Conservation (phyloP, 2,797 vertebrate species). For the Bradypodion pumilum region DNA sequence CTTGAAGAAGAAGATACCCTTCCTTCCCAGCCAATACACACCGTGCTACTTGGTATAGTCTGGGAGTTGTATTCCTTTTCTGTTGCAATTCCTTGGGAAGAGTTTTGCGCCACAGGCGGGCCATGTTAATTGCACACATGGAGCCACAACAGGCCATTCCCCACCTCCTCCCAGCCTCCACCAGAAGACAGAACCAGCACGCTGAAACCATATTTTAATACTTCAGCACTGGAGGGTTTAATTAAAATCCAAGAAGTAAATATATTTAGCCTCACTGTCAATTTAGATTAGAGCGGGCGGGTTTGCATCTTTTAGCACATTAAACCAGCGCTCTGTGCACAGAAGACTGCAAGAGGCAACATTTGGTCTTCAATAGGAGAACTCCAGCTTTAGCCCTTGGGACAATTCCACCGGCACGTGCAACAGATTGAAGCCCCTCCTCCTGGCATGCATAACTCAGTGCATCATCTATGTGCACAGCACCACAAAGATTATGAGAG, state of each 20-base stretch:
- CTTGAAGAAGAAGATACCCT: too few species aligned
- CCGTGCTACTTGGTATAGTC: too few species aligned
- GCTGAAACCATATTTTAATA: conserved; percentile 1
- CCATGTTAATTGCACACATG: not conserved
- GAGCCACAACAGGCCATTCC: not conserved
- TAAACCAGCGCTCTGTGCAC: conserved; percentile 44
- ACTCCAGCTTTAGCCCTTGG: too few species aligned
- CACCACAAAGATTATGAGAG: too few species aligned
- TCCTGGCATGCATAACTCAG: too few species aligned
- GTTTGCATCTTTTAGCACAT: conserved; percentile 30
- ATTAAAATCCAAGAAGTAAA: conserved; percentile 36
- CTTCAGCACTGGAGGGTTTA: conserved; percentile 30
- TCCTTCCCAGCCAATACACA: too few species aligned
- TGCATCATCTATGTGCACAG: too few species aligned
- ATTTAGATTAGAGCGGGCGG: conserved; percentile 14
- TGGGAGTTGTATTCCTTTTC: too few species aligned
- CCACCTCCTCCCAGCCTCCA: not conserved
- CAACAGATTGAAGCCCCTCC: too few species aligned
- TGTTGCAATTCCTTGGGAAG: not conserved
- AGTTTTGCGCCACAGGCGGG: not conserved
- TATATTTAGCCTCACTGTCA: conserved; percentile 38
- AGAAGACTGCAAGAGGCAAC: not conserved
- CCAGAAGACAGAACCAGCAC: not conserved
- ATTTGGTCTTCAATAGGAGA: not conserved
- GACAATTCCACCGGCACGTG: too few species aligned